Base-by-base conservation (phyloP, 2,888 invertebrate species). In the Pseudeuparius sepicola region DNA sequence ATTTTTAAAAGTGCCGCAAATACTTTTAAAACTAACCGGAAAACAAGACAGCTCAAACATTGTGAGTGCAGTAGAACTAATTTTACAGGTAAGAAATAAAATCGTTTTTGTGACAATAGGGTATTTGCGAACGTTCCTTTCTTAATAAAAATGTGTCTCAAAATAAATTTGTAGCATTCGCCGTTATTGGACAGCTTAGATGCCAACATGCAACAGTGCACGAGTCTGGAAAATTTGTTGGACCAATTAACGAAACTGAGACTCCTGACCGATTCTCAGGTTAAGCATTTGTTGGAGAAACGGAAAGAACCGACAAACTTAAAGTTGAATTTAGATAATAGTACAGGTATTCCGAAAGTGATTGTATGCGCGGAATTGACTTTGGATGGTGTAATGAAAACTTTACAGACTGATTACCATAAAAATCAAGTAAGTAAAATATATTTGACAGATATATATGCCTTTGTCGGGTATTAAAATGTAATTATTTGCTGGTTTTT, bases 281-380 rank as follows among this genome's bases (percentile, higher is more conserved):
- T 79, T 1, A 73, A 78, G 47, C 75, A 78, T 51, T 73, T 89
- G 37, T 70, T 74, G 29, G 66, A 71, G 32, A 66, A 67, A 56
- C 65, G 75, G 63, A 71, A 61, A 49, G 54, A 55, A n/a, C 49
- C 52, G 3, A 44, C 53, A n/a, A 36, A 40, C 6, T 32, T 51
- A n/a, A 49, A 50, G 31, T 42, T 56, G 11, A 84, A 85, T 52
- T 50, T 53, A 4, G 84, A 85, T 52, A 51, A 53, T 4, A 75
- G 78, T 48, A 59, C 66, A 2, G 78, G 83, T 0, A 82, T 85
- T 20, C 80, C 82, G 1, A 75, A 74, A 52, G 81, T 84, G 32
- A 82, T 87, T 30, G 78, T 86, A 40, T 71, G 86, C 46, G 92
- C 92, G 1, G 92, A 93, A 58, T 83, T 87, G 5, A 90, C 93